Evolutionary conservation across 2,113 vertebrate species (phyloP), one percentile per base, ranked within the genome.

Genomic region (Typhlomys cinereus): DNA sequence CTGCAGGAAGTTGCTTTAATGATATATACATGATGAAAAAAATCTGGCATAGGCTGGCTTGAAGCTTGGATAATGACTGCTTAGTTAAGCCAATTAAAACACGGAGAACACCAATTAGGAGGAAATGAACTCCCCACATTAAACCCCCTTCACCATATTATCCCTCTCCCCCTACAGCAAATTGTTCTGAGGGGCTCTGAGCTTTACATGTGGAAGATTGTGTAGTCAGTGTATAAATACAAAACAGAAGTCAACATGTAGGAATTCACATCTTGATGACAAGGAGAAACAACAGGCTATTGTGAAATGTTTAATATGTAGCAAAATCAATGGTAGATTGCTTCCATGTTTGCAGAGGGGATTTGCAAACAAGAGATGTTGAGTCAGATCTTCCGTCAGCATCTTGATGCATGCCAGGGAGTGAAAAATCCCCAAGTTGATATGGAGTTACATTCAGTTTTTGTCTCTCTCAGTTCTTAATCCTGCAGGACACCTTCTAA

Each of bases 281-380:
- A 95, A 91, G 41, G 21, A 92, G 29, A 89, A 81, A 95, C 92
- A 93, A 95, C 91, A 95, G 75, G 61, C 46, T 52, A 88, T 95
- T 97, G 88, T 79, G 92, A 90, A 95, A 94, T 92, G n/a, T 94
- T 95, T 94, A 93, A 93, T 92, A 67, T 76, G 75, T 79, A 73
- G 82, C 46, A 36, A 75, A 39, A 90, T 81, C 86, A 90, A 34
- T 75, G 80, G 85, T 85, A 90, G 95, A 93, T 96, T 86, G 41
- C 50, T 95, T 86, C 90, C 92, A 93, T 29, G n/a, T 83, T 96
- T 94, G 85, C 44, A 74, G 92, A 95, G 54, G 74, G 91, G 41
- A 92, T 88, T 96, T 79, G 50, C 36, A 93, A 91, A 75, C 64
- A 80, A 80, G 82, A 71, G 69, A 91, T 92, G 36, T 17, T 75